phyloP scores from a whole-genome alignment of 1,140 invertebrate genomes.

The Drosophila neocordata region DNA sequence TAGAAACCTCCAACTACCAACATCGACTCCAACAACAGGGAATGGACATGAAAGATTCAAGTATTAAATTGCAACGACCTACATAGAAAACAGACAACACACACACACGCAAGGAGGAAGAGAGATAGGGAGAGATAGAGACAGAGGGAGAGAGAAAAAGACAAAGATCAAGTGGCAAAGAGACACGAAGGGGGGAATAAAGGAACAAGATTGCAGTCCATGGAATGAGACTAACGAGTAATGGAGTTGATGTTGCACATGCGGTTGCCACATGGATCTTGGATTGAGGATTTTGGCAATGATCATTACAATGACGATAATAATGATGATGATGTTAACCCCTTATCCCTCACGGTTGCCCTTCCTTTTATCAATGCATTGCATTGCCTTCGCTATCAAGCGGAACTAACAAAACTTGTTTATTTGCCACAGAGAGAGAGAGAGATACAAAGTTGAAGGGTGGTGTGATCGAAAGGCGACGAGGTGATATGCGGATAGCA shows the following conservation, averaged over 20 bases:
- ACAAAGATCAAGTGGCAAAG: conserved; percentile 16
- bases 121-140: conserved; percentile 2
- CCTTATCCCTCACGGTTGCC: not conserved
- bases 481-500: too few species aligned
- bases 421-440: not conserved
- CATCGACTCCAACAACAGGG: not conserved
- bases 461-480: not conserved
- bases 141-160: conserved; percentile 23
- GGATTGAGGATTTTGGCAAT: not conserved
- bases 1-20: not conserved
- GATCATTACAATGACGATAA: not conserved
- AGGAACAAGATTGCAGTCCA: conserved; percentile 1
- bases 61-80: conserved; percentile 81
- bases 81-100: conserved; percentile 55
- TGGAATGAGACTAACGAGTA: conserved; percentile 9
- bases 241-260: conserved; percentile 14
- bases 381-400: conserved; percentile 5
- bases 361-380: not conserved
- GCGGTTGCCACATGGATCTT: conserved; percentile 47
- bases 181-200: conserved; percentile 2
- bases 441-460: not conserved
- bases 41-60: conserved; percentile 39
- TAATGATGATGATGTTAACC: not conserved
- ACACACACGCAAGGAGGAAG: not conserved
- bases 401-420: conserved; percentile 63